These are phyloP conservation scores for Darevskia mixta DNA, from an alignment of 2,797 vertebrate species.

Conservation along the genomic window DNA sequence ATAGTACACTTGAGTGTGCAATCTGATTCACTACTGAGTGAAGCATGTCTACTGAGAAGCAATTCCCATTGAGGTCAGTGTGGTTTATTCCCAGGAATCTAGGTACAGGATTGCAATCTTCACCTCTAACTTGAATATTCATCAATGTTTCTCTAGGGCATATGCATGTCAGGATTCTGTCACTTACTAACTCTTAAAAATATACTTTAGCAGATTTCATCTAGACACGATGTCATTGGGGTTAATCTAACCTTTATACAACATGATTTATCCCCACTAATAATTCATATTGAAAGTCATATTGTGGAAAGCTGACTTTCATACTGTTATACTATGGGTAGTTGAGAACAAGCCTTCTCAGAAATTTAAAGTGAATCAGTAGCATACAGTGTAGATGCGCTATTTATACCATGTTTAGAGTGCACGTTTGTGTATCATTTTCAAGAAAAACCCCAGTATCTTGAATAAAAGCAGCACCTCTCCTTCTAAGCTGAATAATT, in stretches of 20 bases:
- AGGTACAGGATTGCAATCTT: not conserved
- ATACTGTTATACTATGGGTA: not conserved
- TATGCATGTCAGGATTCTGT: not conserved
- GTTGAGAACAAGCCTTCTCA: not conserved
- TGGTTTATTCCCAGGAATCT: not conserved
- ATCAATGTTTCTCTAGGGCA: not conserved
- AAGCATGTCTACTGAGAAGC: not conserved
- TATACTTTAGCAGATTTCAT: not conserved
- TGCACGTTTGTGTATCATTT: not conserved
- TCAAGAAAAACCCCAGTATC: not conserved
- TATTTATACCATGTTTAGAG: not conserved
- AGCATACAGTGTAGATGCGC: not conserved
- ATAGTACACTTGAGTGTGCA: not conserved
- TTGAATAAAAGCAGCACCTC: not conserved
- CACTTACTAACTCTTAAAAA: not conserved
- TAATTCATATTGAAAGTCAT: not conserved
- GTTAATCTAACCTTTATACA: constrained; percentile 2
- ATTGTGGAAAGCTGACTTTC: not conserved
- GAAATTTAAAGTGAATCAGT: not conserved
- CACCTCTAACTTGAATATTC: constrained; percentile 19
- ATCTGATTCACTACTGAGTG: no score
- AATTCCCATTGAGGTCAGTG: not conserved
- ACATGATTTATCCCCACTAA: not conserved
- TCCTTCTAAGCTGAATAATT: not conserved
- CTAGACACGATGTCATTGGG: not conserved